Conservation (phyloP, 2,113 vertebrate species). For the Hystrix brachyura region DNA sequence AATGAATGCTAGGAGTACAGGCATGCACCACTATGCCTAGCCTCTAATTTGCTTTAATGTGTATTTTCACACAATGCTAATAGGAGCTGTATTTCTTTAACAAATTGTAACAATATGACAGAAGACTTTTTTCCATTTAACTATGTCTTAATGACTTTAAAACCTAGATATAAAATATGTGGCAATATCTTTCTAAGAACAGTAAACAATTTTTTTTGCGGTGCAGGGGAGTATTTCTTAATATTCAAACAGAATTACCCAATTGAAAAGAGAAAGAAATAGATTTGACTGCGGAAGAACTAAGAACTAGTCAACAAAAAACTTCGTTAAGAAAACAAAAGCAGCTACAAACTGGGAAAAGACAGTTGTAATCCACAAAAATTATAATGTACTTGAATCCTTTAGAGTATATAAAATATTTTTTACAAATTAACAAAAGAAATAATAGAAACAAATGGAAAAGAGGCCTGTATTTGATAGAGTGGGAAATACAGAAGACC, state of each 20-base stretch:
- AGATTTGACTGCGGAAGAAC: neutral
- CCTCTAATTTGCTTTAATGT: constrained; percentile 2
- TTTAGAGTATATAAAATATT: neutral
- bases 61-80: constrained; percentile 39
- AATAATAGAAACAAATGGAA: neutral
- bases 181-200: neutral
- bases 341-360: neutral
- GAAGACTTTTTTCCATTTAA: constrained; percentile 39
- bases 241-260: neutral
- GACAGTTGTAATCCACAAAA: neutral
- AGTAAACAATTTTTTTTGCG: neutral
- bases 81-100: neutral
- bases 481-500: neutral
- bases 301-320: neutral
- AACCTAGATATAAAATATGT: constrained; percentile 36
- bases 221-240: neutral
- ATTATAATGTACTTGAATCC: constrained; percentile 14
- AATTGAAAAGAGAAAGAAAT: neutral
- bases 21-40: neutral
- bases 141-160: constrained; percentile 39
- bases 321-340: neutral
- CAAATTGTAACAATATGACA: neutral
- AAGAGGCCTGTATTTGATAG: neutral
- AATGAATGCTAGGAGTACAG: neutral
- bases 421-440: neutral